These are phyloP conservation scores for Jaculus jaculus DNA, from an alignment of 2,113 vertebrate genomes.

Conservation along the genomic window DNA sequence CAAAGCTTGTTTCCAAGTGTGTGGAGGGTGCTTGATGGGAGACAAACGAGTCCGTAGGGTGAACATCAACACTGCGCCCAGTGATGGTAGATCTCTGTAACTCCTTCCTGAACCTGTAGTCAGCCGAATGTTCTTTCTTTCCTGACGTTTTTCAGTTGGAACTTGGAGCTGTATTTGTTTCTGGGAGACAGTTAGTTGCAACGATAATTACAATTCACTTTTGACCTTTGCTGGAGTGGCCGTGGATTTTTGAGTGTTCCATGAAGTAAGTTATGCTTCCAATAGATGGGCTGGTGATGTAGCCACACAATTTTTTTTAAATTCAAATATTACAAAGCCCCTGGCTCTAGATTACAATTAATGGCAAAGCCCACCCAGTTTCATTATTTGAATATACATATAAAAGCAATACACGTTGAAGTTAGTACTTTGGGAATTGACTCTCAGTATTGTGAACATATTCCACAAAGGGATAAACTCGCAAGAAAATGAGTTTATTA, in stretches of 20 bases:
- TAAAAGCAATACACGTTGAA: neutral
- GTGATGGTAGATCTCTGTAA: neutral
- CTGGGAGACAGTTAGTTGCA: neutral
- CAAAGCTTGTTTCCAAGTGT: neutral
- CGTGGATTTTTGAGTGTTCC: neutral
- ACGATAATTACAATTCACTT: conserved; percentile 20
- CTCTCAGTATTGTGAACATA: conserved; percentile 58
- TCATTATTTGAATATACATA: conserved; percentile 18
- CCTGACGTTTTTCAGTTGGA: neutral
- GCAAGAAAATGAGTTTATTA: conserved; percentile 34
- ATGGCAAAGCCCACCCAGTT: conserved; percentile 26
- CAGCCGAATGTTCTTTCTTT: neutral
- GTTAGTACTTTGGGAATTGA: conserved; percentile 39
- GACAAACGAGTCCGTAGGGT: neutral
- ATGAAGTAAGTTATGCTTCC: neutral
- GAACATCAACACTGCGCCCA: neutral
- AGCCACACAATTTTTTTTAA: neutral
- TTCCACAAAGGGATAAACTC: conserved; percentile 11
- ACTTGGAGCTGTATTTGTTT: conserved; percentile 55
- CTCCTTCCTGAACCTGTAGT: neutral
- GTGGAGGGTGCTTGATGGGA: neutral
- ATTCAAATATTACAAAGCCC: neutral
- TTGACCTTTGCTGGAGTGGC: neutral
- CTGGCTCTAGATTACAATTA: conserved; percentile 22
- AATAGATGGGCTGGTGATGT: neutral